Base-by-base conservation (phyloP, 2,113 vertebrate species). In the Istiophorus platypterus region DNA sequence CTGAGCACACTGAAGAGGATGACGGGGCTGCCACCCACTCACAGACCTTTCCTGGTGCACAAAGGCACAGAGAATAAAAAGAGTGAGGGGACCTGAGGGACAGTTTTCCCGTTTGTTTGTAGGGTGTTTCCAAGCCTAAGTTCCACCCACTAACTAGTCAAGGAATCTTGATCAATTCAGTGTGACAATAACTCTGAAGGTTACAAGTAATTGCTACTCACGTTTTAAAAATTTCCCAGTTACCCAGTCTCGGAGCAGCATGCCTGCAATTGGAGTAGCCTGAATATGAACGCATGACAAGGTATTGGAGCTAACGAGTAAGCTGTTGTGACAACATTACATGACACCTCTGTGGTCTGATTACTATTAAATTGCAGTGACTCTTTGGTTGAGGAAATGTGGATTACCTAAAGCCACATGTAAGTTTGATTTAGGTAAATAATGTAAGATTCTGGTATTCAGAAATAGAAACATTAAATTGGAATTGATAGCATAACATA, bases 1-100 rank as follows among this genome's bases (percentile, higher is more conserved):
- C 94, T 92, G 90, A 92, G 91, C 82, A 90, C 89, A 80, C 64
- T 84, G 68, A 77, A 84, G 87, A 82, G 79, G 80, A 72, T 84
- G 83, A 84, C 73, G 71, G 80, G 76, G 27, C 65, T 12, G 8
- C 86, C 86, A 82, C 83, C 84, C 87, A 88, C 89, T 70, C 68
- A 49, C 41, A 66, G 80, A 89, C 89, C 56, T 80, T 84, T 85
- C 59, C 67, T 61, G 45, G 2, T 78, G 75, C 72, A 76, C 61
- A 82, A 59, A 66, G 69, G 26, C 34, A 71, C 41, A 71, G 45
- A 56, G 47, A 87, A 64, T 31, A 34, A 58, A 71, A 64, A 61
- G 31, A 34, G 26, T 13, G 71, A 58, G 26, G 47, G 51, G 41
- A 65, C 70, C 76, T 67, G 62, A 72, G 61, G 76, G 80, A 78